Conservation (phyloP, 2,113 vertebrate species). For the Suricata suricatta region DNA sequence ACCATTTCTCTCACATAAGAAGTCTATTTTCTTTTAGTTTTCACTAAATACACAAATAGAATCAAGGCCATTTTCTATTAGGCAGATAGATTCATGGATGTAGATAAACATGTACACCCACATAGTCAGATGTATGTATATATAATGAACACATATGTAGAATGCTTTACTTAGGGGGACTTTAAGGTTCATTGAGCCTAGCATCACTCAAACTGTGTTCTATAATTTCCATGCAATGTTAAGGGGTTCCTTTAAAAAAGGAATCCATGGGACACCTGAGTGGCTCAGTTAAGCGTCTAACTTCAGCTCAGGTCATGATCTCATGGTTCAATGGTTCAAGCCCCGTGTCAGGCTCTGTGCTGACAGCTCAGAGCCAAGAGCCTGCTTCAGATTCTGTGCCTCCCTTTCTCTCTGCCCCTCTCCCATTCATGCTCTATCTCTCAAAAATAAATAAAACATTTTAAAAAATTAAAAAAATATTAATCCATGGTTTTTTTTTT, state of each 20-base stretch:
- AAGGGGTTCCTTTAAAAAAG: not conserved
- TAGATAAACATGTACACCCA: not conserved
- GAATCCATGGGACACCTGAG: not conserved
- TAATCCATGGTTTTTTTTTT: not conserved
- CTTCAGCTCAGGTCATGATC: too few relatives aligned
- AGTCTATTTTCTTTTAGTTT: not conserved
- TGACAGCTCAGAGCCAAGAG: too few relatives aligned
- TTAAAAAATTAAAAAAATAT: not conserved
- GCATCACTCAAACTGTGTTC: not conserved
- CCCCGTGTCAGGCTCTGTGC: too few relatives aligned
- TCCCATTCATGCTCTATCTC: too few relatives aligned
- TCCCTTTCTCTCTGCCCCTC: too few relatives aligned
- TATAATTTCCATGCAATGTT: not conserved
- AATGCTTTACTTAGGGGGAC: not conserved
- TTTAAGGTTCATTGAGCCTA: not conserved
- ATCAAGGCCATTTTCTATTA: not conserved
- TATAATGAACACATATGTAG: not conserved
- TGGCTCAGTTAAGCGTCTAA: too few relatives aligned
- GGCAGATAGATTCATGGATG: not conserved
- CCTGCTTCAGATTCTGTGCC: too few relatives aligned
- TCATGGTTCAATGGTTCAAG: too few relatives aligned
- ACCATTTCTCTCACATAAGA: constrained; percentile 26
- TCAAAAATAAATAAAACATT: too few relatives aligned
- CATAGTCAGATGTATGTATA: not conserved
- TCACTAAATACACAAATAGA: not conserved